phyloP scores from a whole-genome alignment of 2,888 invertebrate species.

The Sarcophaga carnaria region DNA sequence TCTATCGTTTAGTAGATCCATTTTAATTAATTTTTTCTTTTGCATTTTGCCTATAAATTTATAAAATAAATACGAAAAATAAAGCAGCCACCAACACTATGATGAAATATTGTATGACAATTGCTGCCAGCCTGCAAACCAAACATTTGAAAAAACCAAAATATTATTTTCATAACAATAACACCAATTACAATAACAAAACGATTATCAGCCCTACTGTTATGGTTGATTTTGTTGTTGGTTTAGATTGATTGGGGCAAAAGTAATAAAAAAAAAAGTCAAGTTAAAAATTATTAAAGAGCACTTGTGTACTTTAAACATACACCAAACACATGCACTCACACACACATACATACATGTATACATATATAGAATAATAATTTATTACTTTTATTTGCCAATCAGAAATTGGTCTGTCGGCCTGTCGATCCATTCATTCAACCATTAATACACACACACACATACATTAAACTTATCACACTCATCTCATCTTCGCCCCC shows the following conservation, averaged over 20 bases:
- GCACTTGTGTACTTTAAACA: constrained; percentile 30
- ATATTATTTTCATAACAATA: neutral
- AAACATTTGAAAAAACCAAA: neutral
- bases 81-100: neutral
- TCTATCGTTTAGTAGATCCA: neutral
- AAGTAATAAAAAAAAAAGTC: constrained; percentile 38
- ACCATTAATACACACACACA: neutral
- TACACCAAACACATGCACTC: constrained; percentile 24
- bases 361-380: neutral
- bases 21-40: neutral
- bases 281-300: constrained; percentile 37
- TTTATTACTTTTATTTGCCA: constrained; percentile 49
- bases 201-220: neutral
- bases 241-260: constrained; percentile 2
- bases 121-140: too few relatives aligned
- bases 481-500: constrained; percentile 25
- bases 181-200: neutral
- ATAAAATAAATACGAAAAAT: neutral
- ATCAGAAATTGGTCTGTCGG: neutral
- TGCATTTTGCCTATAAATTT: neutral
- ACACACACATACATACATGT: constrained; percentile 10
- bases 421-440: constrained; percentile 4
- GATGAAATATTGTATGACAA: too few relatives aligned
- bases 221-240: neutral
- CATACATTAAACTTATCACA: constrained; percentile 25